Evolutionary conservation across 2,888 invertebrate species (phyloP), one percentile per base, ranked within the genome.

Genomic region (Aphodius sticticus): DNA sequence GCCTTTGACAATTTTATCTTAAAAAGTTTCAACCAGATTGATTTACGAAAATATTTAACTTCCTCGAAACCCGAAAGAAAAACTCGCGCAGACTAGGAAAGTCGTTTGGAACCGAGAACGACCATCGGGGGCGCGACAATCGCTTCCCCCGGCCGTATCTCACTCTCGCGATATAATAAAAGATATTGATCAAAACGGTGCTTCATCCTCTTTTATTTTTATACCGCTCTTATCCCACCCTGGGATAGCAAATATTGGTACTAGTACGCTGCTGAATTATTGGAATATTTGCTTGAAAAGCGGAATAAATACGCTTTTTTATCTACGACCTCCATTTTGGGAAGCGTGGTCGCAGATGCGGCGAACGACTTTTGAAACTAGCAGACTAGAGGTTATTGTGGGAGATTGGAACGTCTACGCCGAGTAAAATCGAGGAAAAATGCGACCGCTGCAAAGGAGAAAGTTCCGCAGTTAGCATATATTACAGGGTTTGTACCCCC

Each of bases 381-480:
- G 74, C 36, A 74, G 74, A 74, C 74, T 35, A 74, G 74, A 74
- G 36, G 74, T 37, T 26, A 71, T 37, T 35, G 35, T 37, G 74
- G 37, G 37, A 37, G 16, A 74, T 36, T 36, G 14, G 35, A 26
- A 26, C 72, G 35, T 74, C 74, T 74, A 74, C 35, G 37, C 53
- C 35, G 36, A 36, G 74, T 35, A 74, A 74, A 37, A 74, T 36
- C 74, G 74, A 37, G 74, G 35, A 53, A 53, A 53, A 53, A 53
- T 53, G 53, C 53, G 53, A 53, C 53, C 53, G 74, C 74, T 37
- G 74, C 36, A 74, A 26, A 36, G 74, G 74, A n/a, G 36, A 74
- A 74, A 74, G 74, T 74, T 74, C 36, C 74, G 74, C 74, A 74
- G 74, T 74, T 74, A 74, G 74, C 74, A 74, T 74, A 74, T 37